Evolutionary conservation across 2,888 invertebrate genomes (phyloP), one percentile per base, ranked within the genome.

Genomic region (Pteria penguin): DNA sequence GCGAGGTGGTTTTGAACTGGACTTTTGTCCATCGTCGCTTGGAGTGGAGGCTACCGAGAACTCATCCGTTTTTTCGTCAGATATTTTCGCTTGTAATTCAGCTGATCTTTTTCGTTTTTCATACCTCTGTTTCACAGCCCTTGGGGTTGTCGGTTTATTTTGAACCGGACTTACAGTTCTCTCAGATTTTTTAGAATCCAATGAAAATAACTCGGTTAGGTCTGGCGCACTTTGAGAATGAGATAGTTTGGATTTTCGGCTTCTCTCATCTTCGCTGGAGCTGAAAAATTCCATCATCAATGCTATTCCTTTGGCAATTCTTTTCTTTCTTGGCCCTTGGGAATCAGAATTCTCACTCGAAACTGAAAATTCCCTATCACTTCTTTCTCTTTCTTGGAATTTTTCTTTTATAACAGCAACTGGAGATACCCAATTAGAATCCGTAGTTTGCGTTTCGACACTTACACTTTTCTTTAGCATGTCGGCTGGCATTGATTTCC

Each of bases 161-260:
- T 69, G 63, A 69, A 57, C 55, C 45, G 71, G 71, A 54, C 65
- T 76, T 4, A 71, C 78, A 52, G 73, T 71, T 18, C 75, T 84
- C 29, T 74, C 33, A 52, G 63, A 45, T 45, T 45, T 45, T 18
- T 45, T 65, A 11, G 55, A 36, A 27, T 74, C 60, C 36, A 63
- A 60, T 11, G 75, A 71, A 55, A 82, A 81, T 4, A 84, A 67
- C 8, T 84, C 84, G 11, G 81, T 84, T 29, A 91, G 78, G 69
- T 90, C 89, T 4, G 91, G 91, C 1, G 89, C 88, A 79, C 88
- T 88, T n/a, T 81, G 76, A 8, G 90, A 89, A 69, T 86, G 88
- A 31, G 82, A 82, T 0, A 86, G 71, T 26, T 74, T 80, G 52
- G 80, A 73, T 18, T 72, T 72, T 14, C 76, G 74, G n/a, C 76